Evolutionary conservation across 2,797 vertebrate genomes (phyloP).

Genomic region (Lepilemur ruficaudatus): DNA sequence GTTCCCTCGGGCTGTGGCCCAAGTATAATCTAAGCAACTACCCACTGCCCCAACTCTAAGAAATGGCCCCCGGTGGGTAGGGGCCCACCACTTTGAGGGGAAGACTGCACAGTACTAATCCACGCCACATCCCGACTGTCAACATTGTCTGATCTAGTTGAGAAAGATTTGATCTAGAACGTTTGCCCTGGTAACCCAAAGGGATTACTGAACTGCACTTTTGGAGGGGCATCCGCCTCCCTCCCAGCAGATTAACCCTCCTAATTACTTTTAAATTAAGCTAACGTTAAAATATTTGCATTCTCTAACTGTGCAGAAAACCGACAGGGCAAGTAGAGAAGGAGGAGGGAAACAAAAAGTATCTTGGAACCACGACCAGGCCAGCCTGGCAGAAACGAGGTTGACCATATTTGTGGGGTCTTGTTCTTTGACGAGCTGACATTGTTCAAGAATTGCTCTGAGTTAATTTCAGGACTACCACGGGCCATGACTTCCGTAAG

Average conservation of each 20-base stretch:
- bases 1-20: background rate
- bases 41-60: background rate
- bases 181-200: background rate
- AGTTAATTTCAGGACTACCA: background rate
- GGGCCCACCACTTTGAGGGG: background rate
- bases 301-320: background rate
- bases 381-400: background rate
- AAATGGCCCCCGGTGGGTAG: background rate
- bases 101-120: background rate
- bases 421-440: background rate
- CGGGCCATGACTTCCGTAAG: background rate
- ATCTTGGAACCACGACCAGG: accelerated
- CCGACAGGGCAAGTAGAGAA: background rate
- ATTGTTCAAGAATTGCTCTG: background rate
- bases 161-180: background rate
- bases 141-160: background rate
- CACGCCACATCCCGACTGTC: background rate
- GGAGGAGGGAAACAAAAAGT: background rate
- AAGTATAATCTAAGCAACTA: background rate
- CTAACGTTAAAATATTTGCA: background rate
- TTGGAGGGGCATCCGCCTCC: background rate
- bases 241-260: background rate
- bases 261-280: slow-evolving; percentile 18
- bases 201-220: background rate
- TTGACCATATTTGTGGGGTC: background rate